phyloP scores from a whole-genome alignment of 2,797 vertebrate genomes.

The Pangasius larnaudii region DNA sequence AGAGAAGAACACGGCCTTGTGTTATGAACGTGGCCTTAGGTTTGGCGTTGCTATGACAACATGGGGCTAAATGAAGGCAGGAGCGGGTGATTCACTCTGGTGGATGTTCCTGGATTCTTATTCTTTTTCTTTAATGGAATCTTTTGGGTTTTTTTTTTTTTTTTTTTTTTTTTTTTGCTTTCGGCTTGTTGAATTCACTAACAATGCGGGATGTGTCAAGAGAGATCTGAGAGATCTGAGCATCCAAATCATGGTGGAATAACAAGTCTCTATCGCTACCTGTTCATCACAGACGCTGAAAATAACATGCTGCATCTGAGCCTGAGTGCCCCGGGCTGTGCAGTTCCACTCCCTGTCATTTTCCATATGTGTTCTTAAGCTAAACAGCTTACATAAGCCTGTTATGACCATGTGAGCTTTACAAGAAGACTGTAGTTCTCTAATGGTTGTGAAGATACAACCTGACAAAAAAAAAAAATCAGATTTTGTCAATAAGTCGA shows the following conservation, averaged over 20 bases:
- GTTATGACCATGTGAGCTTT: not conserved
- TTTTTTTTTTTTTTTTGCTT: not conserved
- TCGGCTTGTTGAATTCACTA: not conserved
- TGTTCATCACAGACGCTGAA: not conserved
- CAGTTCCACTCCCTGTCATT: not conserved
- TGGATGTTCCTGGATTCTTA: constrained; percentile 7
- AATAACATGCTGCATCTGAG: not conserved
- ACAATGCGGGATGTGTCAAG: not conserved
- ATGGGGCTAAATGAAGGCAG: constrained; percentile 20
- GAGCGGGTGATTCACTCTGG: constrained; percentile 8
- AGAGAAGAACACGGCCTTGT: not conserved
- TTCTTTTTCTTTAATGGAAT: constrained; percentile 3
- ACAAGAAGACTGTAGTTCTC: not conserved
- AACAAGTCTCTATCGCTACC: not conserved
- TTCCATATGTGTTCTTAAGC: constrained; percentile 11
- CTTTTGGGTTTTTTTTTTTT: not conserved
- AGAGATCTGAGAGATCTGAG: constrained; percentile 14
- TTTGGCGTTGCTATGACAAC: constrained; percentile 60
- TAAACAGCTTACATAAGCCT: constrained; percentile 4
- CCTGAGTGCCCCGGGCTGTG: constrained; percentile 1
- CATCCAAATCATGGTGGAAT: not conserved
- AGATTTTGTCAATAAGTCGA: not conserved
- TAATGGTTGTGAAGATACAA: not conserved
- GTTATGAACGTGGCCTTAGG: constrained; percentile 44
- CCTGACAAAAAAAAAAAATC: not conserved